Evolutionary conservation across 2,888 invertebrate species (phyloP).

Genomic region (Hydrotaea diabolus): DNA sequence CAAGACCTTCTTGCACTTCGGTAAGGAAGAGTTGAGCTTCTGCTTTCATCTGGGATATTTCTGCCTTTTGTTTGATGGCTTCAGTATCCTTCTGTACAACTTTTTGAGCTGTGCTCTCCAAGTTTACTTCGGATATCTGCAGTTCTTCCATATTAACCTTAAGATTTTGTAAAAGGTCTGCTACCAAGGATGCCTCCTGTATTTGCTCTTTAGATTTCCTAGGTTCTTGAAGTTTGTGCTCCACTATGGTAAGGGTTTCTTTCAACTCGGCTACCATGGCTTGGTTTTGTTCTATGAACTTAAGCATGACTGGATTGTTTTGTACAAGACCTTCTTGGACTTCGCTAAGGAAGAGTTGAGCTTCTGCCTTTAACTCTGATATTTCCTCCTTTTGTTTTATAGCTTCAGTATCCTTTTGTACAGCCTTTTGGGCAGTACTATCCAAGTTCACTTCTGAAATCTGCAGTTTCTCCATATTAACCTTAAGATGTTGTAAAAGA

Average conservation of each 20-base stretch:
- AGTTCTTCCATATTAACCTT: constrained; percentile 45
- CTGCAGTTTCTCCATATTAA: constrained; percentile 40
- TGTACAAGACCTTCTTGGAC: constrained; percentile 74
- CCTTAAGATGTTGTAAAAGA: constrained; percentile 42
- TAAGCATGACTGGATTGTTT: constrained; percentile 70
- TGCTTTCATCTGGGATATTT: constrained; percentile 11
- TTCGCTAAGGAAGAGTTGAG: constrained; percentile 71
- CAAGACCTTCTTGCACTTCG: constrained; percentile 74
- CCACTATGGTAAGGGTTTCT: constrained; percentile 57
- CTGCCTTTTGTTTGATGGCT: neutral
- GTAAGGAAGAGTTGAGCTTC: constrained; percentile 70
- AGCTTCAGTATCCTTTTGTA: neutral
- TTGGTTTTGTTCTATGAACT: constrained; percentile 73
- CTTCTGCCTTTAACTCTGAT: constrained; percentile 25
- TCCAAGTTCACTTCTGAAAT: neutral
- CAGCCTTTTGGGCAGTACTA: neutral
- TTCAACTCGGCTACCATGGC: constrained; percentile 72
- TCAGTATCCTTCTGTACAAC: neutral
- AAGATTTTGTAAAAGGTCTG: constrained; percentile 40
- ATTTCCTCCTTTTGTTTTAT: neutral
- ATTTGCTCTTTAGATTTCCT: constrained; percentile 15
- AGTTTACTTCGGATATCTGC: neutral
- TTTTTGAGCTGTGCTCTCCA: neutral
- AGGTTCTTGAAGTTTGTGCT: constrained; percentile 45
- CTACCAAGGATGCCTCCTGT: constrained; percentile 45